A percentile compares a stretch with the other conserved stretches of the same genome.
phyloP scores from a whole-genome alignment of 2,113 vertebrate species.

The Dascyllus trimaculatus region DNA sequence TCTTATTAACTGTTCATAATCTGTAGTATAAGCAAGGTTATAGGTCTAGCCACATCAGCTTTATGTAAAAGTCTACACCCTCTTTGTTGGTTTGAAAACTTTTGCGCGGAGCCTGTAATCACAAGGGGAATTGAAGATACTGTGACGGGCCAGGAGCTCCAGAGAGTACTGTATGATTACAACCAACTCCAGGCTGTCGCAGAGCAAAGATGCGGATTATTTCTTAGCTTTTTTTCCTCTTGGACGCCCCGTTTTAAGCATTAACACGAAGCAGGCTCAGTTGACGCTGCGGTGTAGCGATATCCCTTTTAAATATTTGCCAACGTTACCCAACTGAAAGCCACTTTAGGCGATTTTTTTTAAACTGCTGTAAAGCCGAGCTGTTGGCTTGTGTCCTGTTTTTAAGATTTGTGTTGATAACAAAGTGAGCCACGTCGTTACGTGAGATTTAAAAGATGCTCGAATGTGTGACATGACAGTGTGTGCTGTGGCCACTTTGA shows the following conservation, averaged over 20 bases:
- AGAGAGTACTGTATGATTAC: slow-evolving; percentile 32
- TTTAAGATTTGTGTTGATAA: slow-evolving; percentile 54
- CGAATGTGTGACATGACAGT: slow-evolving; percentile 52
- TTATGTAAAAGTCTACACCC: slow-evolving; percentile 46
- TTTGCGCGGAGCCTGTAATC: slow-evolving; percentile 46
- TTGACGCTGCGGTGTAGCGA: slow-evolving; percentile 28
- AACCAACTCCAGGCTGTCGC: slow-evolving; percentile 24
- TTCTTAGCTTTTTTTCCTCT: slow-evolving; percentile 18
- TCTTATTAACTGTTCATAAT: slow-evolving; percentile 79
- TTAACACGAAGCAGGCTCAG: slow-evolving; percentile 41
- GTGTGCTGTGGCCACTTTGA: slow-evolving; percentile 71
- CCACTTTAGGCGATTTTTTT: slow-evolving; percentile 57
- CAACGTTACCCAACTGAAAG: slow-evolving; percentile 50
- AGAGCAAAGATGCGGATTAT: slow-evolving; percentile 5
- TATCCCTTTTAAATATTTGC: slow-evolving; percentile 42
- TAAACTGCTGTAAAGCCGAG: slow-evolving; percentile 74
- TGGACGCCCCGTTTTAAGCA: slow-evolving; percentile 41
- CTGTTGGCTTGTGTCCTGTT: slow-evolving; percentile 48
- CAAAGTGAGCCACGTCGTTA: slow-evolving; percentile 58
- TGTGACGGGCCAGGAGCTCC: slow-evolving; percentile 26
- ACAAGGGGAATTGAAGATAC: slow-evolving; percentile 15
- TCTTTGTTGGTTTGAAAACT: slow-evolving; percentile 48
- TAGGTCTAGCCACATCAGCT: slow-evolving; percentile 72
- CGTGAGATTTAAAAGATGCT: slow-evolving; percentile 1
- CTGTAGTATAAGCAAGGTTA: slow-evolving; percentile 81